These are phyloP conservation scores for Percina caprodes DNA, from an alignment of 2,113 vertebrate genomes.

Conservation along the genomic window DNA sequence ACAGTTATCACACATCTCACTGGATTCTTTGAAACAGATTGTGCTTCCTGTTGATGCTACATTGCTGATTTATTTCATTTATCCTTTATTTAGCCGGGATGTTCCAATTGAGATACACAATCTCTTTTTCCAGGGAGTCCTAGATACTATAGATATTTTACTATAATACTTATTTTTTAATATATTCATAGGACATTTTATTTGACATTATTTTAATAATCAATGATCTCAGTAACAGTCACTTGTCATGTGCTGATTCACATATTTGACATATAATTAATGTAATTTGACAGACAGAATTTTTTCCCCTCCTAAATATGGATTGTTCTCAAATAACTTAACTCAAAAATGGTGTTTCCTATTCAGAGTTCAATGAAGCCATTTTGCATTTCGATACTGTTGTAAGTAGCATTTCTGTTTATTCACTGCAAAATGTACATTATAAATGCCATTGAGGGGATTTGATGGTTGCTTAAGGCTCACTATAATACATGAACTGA, in stretches of 20 bases:
- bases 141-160: background rate
- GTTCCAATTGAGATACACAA: no score
- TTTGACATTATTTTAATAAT: background rate
- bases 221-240: background rate
- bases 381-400: background rate
- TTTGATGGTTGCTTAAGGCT: background rate
- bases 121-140: no score
- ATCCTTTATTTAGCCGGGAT: no score
- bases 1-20: background rate
- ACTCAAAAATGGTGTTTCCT: background rate
- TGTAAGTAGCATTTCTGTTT: background rate
- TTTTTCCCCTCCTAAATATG: background rate
- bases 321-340: background rate
- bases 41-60: conserved; percentile 24
- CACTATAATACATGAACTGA: background rate
- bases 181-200: background rate
- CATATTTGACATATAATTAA: background rate
- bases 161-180: background rate
- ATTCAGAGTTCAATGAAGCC: background rate
- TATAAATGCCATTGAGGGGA: background rate
- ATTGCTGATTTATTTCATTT: background rate
- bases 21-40: conserved; percentile 9
- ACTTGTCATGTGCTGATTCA: background rate
- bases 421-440: background rate
- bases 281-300: background rate